Percentiles rank a stretch among this genome's conserved stretches.
Evolutionary conservation across 1,140 invertebrate genomes (phyloP).

Genomic region (Ridgeia piscesae): DNA sequence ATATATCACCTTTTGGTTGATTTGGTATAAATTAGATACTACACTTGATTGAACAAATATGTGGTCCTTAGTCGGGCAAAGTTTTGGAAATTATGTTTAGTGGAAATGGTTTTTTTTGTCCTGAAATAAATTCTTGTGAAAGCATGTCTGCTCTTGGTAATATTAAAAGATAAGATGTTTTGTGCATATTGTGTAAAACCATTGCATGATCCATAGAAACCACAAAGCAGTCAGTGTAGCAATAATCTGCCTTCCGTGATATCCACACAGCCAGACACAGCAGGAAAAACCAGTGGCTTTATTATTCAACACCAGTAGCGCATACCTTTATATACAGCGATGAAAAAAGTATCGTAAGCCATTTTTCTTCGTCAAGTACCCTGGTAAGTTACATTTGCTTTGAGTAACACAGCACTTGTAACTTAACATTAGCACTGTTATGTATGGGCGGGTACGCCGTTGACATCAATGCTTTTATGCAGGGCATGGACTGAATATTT

Average conservation of each 20-base stretch:
- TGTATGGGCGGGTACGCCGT: neutral
- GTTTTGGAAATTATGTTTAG: too few relatives aligned
- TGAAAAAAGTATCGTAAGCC: neutral
- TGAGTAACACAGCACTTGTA: neutral
- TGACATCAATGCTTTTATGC: neutral
- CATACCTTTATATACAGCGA: neutral
- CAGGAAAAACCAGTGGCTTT: neutral
- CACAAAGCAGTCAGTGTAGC: neutral
- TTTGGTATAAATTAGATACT: too few relatives aligned
- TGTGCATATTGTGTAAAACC: neutral
- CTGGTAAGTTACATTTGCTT: neutral
- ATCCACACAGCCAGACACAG: neutral
- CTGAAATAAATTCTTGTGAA: neutral
- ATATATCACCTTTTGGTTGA: too few relatives aligned
- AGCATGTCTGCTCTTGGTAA: neutral
- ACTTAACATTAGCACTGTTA: neutral
- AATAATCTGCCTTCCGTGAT: neutral
- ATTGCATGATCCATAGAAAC: neutral
- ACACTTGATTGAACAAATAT: too few relatives aligned
- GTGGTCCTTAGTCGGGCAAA: too few relatives aligned
- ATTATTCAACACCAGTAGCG: neutral
- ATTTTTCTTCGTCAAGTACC: neutral
- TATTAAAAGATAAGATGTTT: neutral
- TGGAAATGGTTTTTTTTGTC: too few relatives aligned
- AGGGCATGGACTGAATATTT: neutral